Evolutionary conservation across 2,113 vertebrate genomes (phyloP).

Genomic region (Heliornis fulica): DNA sequence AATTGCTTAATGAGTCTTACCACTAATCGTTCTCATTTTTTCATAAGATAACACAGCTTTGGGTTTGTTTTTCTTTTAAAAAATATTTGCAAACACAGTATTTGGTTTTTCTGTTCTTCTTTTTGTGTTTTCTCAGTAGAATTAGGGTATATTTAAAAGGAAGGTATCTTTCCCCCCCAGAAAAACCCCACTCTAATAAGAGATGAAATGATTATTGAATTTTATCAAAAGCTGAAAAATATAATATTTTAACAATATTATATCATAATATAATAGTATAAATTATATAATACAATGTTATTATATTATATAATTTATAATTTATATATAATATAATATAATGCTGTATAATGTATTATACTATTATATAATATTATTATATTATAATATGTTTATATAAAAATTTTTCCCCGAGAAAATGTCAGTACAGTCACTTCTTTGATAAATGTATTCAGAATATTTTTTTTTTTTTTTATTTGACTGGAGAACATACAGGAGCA

Average conservation of each 20-base stretch:
- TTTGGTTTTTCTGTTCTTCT: background rate
- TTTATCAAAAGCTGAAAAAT: background rate
- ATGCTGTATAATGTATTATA: too few relatives aligned
- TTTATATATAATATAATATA: too few relatives aligned
- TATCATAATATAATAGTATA: too few relatives aligned
- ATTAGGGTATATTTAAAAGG: background rate
- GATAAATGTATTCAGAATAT: background rate
- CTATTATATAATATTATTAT: too few relatives aligned
- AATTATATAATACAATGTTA: too few relatives aligned
- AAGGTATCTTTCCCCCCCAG: background rate
- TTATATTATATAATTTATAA: too few relatives aligned
- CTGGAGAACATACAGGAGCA: background rate
- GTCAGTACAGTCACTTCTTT: background rate
- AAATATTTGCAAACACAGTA: background rate
- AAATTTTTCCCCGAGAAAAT: background rate
- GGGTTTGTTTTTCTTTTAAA: background rate
- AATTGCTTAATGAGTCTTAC: background rate
- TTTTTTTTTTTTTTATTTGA: background rate
- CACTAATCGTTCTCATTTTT: background rate
- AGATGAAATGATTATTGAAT: background rate
- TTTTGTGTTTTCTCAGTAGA: background rate
- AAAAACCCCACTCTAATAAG: rapidly evolving
- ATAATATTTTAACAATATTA: too few relatives aligned
- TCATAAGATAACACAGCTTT: background rate
- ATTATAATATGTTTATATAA: too few relatives aligned